Base-by-base conservation (phyloP, 2,888 invertebrate species). In the Cremastinae sp. region DNA sequence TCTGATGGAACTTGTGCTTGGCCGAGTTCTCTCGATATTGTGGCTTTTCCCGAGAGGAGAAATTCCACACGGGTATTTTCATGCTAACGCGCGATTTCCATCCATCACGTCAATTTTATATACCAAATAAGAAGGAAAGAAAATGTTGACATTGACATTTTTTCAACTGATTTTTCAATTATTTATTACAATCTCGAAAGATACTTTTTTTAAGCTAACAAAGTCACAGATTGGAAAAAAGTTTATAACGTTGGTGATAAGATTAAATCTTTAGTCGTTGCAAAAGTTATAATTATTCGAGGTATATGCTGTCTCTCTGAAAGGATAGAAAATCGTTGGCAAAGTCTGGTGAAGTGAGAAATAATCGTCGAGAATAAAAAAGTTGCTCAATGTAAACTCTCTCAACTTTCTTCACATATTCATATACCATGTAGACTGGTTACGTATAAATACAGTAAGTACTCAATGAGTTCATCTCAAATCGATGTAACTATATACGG, bases 21-120 rank as follows among this genome's bases (percentile, higher is more conserved):
- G 49, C 12, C 14, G 49, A 58, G 53, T 68, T 68, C 36, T 28
- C 47, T 5, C 45, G 45, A 68, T 45, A 38, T 20, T 14, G 38
- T 49, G 58, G 36, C 38, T 14, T 18, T 22, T 58, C 58, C 45
- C 47, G 45, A 7, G 5, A 1, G 10, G 28, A 28, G 28, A 28
- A 28, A 28, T 28, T 28, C 5, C 28, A 28, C 18, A 38, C 36
- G 4, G 16, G 14, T 36, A 16, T 36, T 8, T 56, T 14, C 16
- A 22, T 56, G 36, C 14, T 56, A 38, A n/a, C 28, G 28, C 28
- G 28, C 5, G 28, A 28, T 28, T 28, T 28, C 28, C 28, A 5
- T 28, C 28, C 28, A 5, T 28, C 28, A 28, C 5, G 5, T 28
- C 28, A 28, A 28, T 5, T 28, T 5, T 2, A 28, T 28, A 28